These are phyloP conservation scores for Gambusia holbrooki DNA, from an alignment of 2,113 vertebrate species.

Conservation along the genomic window DNA sequence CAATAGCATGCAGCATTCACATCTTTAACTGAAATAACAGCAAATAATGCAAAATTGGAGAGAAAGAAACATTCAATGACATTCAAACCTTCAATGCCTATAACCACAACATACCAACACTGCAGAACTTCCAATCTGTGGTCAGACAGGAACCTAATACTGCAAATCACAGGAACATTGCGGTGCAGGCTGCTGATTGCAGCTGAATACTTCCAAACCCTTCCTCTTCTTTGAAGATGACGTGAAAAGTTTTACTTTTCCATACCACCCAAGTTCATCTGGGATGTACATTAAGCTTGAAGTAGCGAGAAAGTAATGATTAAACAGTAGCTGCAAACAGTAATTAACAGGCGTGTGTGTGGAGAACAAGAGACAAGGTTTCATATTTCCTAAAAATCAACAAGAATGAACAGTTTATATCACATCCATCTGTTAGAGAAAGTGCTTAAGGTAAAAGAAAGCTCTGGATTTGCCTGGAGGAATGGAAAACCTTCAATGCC, in stretches of 20 bases:
- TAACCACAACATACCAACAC: no score
- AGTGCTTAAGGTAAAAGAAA: background rate
- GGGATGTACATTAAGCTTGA: background rate
- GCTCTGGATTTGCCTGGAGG: background rate
- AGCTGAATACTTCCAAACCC: slow-evolving; percentile 44
- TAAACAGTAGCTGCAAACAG: background rate
- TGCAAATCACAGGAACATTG: slow-evolving; percentile 47
- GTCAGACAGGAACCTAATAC: slow-evolving; percentile 50
- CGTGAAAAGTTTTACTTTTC: slow-evolving; percentile 1
- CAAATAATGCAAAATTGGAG: no score
- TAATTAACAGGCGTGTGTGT: background rate
- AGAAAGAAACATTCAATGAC: no score
- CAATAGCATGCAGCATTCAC: no score
- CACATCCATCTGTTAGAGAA: background rate
- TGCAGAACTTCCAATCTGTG: slow-evolving; percentile 33
- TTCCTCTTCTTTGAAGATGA: slow-evolving; percentile 18
- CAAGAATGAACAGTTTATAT: background rate
- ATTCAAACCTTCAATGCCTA: no score
- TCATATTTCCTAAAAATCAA: background rate
- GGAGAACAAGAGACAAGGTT: background rate
- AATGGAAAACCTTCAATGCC: slow-evolving; percentile 12
- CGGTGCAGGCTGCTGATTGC: slow-evolving; percentile 40
- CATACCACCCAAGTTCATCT: slow-evolving; percentile 29
- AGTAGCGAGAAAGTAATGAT: slow-evolving; percentile 1
- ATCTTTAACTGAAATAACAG: no score